Percentiles rank a stretch among this genome's conserved stretches.
phyloP scores from a whole-genome alignment of 2,797 vertebrate genomes.

The Malacoctenus gilli region DNA sequence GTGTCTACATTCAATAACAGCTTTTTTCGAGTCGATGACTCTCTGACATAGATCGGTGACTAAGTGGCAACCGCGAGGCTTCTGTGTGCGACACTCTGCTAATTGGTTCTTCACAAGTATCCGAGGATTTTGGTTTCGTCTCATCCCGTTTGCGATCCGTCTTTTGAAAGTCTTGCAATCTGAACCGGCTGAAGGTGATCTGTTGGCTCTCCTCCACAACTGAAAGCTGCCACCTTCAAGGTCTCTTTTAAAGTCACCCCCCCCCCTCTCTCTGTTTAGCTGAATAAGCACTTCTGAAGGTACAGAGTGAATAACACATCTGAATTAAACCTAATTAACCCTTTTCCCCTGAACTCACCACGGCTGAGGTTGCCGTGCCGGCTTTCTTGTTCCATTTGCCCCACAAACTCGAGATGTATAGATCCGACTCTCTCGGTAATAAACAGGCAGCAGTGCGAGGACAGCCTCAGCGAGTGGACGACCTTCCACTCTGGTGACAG shows the following conservation, averaged over 20 bases:
- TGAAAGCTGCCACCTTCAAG: slow-evolving; percentile 40
- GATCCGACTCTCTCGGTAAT: slow-evolving; percentile 17
- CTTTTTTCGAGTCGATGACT: not conserved
- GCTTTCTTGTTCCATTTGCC: slow-evolving; percentile 28
- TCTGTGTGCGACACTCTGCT: slow-evolving; percentile 11
- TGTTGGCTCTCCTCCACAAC: slow-evolving; percentile 18
- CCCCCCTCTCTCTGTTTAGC: slow-evolving; percentile 56
- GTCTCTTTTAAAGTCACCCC: slow-evolving; percentile 61
- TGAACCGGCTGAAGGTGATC: slow-evolving; percentile 11
- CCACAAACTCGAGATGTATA: slow-evolving; percentile 30
- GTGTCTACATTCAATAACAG: slow-evolving; percentile 8
- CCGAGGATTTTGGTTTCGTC: not conserved
- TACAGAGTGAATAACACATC: slow-evolving; percentile 44
- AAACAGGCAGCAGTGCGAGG: slow-evolving; percentile 8
- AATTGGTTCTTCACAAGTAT: slow-evolving; percentile 13
- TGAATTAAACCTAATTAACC: slow-evolving; percentile 69
- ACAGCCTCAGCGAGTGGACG: slow-evolving; percentile 4
- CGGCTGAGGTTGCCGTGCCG: slow-evolving; percentile 18
- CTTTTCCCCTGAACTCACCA: slow-evolving; percentile 48
- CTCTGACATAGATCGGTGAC: slow-evolving; percentile 22
- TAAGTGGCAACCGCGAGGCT: slow-evolving; percentile 2
- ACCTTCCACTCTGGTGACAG: slow-evolving; percentile 5
- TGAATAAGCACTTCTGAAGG: slow-evolving; percentile 52
- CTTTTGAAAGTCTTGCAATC: slow-evolving; percentile 17
- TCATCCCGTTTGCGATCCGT: slow-evolving; percentile 7